Evolutionary conservation across 2,888 invertebrate species (phyloP).

Genomic region (Apamea anceps): DNA sequence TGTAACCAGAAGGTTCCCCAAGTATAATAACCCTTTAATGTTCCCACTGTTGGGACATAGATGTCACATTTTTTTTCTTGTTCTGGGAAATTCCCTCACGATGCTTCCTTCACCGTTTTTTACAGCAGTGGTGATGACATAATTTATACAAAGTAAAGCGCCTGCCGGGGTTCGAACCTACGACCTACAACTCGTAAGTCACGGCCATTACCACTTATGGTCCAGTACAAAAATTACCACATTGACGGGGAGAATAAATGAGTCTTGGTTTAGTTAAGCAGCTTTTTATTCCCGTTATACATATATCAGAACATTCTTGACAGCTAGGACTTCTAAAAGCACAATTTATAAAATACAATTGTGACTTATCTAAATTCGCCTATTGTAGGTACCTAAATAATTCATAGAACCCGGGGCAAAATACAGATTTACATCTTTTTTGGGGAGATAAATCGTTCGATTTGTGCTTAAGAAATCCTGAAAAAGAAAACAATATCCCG

Average conservation of each 20-base stretch:
- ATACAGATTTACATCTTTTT: conserved; percentile 25
- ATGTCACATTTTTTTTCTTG: too few relatives aligned
- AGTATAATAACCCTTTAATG: too few relatives aligned
- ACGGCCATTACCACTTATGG: background rate
- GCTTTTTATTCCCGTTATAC: background rate
- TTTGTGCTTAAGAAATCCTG: conserved; percentile 27
- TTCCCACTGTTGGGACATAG: too few relatives aligned
- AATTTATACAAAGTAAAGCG: too few relatives aligned
- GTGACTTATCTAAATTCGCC: background rate
- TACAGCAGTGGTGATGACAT: too few relatives aligned
- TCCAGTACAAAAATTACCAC: background rate
- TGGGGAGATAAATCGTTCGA: conserved; percentile 24
- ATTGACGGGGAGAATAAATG: background rate
- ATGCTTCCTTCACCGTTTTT: too few relatives aligned
- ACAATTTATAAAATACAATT: conserved; percentile 4
- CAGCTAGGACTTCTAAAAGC: background rate
- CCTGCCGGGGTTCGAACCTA: background rate
- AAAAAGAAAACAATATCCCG: conserved; percentile 37
- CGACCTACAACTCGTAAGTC: too few relatives aligned
- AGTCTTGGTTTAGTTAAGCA: background rate
- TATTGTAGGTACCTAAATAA: conserved; percentile 17
- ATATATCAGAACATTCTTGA: background rate
- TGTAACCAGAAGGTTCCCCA: too few relatives aligned
- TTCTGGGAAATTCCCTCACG: too few relatives aligned
- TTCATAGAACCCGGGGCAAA: conserved; percentile 22